phyloP scores from a whole-genome alignment of 2,113 vertebrate genomes.

The Stigmatopora nigra region DNA sequence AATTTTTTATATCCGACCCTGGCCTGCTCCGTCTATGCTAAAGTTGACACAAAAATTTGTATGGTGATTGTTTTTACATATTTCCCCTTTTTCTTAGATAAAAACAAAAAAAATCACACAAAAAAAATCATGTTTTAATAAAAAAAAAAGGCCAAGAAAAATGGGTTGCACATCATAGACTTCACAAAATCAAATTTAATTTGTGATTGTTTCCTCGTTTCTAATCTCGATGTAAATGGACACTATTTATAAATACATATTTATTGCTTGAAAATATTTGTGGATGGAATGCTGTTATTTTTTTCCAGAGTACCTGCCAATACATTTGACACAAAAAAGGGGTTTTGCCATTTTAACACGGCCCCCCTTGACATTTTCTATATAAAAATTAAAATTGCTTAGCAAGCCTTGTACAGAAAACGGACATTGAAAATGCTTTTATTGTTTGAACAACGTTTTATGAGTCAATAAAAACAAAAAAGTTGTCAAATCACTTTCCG shows the following conservation, averaged over 20 bases:
- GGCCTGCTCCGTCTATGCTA: slow-evolving; percentile 87
- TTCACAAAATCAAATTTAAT: slow-evolving; percentile 96
- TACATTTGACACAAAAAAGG: slow-evolving; percentile 94
- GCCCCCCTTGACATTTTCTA: slow-evolving; percentile 99
- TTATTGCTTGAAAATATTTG: slow-evolving; percentile 99
- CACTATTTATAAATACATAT: slow-evolving; percentile 99
- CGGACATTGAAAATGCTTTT: slow-evolving; percentile 96
- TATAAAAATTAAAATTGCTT: slow-evolving; percentile 97
- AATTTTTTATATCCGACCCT: slow-evolving; percentile 71
- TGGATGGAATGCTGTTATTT: slow-evolving; percentile 99
- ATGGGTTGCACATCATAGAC: slow-evolving; percentile 99
- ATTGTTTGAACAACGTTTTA: slow-evolving; percentile 97
- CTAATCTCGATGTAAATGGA: slow-evolving; percentile 99
- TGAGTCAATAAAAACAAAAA: slow-evolving; percentile 82
- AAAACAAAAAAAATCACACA: slow-evolving; percentile 56
- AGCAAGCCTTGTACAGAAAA: slow-evolving; percentile 98
- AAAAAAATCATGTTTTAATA: slow-evolving; percentile 36
- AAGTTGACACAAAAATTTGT: slow-evolving; percentile 69
- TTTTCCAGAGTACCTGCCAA: slow-evolving; percentile 99
- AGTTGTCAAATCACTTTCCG: slow-evolving; percentile 63
- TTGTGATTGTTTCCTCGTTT: slow-evolving; percentile 89
- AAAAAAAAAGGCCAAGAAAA: slow-evolving; percentile 78
- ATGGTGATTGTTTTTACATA: slow-evolving; percentile 77
- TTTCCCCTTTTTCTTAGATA: slow-evolving; percentile 73
- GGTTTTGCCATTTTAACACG: slow-evolving; percentile 98